phyloP scores from a whole-genome alignment of 2,888 invertebrate genomes.

The Helobdella robusta region DNA sequence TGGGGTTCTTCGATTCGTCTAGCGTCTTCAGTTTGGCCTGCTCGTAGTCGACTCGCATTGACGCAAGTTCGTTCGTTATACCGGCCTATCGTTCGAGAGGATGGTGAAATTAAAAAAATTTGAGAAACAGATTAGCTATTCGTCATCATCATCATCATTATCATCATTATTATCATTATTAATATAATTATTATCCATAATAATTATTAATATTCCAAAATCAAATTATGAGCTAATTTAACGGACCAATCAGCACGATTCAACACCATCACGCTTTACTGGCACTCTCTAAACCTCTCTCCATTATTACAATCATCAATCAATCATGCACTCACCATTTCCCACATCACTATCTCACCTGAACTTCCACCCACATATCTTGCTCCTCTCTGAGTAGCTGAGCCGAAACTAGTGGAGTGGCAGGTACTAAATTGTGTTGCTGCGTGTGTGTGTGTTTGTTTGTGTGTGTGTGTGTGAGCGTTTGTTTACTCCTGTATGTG shows the following conservation, averaged over 20 bases:
- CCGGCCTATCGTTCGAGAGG: conserved; percentile 62
- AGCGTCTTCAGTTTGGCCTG: conserved; percentile 78
- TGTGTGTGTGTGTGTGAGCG: not conserved
- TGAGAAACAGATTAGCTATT: not conserved
- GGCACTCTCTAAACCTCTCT: too few relatives aligned
- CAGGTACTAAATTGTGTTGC: conserved; percentile 77
- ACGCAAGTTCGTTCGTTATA: conserved; percentile 91
- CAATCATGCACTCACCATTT: not conserved
- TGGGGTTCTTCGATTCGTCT: conserved; percentile 81
- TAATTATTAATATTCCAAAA: not conserved
- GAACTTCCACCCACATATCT: conserved; percentile 90
- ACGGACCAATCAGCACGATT: not conserved
- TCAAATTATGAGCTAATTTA: not conserved
- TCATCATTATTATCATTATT: not conserved
- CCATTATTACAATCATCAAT: not conserved
- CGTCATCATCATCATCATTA: not conserved
- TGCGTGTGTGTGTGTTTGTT: too few relatives aligned
- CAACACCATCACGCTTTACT: too few relatives aligned
- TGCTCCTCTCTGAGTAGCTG: conserved; percentile 78
- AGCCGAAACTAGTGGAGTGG: conserved; percentile 85
- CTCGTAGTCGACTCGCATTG: conserved; percentile 96
- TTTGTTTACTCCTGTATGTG: not conserved
- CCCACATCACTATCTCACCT: conserved; percentile 50
- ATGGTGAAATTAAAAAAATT: not conserved
- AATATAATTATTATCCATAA: not conserved